Percentiles rank a stretch among this genome's conserved stretches.
Conservation (phyloP, 2,113 vertebrate species). For the Eulemur macaco region DNA sequence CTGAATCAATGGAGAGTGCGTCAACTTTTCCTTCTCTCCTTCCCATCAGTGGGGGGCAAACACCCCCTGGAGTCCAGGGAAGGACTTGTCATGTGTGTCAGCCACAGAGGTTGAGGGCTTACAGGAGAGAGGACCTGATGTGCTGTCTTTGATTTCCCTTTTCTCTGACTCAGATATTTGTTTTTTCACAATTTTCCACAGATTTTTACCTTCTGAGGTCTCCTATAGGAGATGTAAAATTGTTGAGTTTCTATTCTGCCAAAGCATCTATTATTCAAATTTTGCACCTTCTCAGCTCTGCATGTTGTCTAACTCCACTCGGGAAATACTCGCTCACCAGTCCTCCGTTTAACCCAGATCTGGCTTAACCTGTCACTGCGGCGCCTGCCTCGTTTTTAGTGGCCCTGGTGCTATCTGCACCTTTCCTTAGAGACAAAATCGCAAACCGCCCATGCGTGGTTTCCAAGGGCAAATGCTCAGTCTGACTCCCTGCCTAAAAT, state of each 20-base stretch:
- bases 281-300: not conserved
- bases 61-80: not conserved
- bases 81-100: not conserved
- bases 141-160: not conserved
- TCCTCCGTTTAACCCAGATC: not conserved
- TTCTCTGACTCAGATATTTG: not conserved
- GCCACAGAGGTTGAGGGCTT: not conserved
- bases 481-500: not conserved
- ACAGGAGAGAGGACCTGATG: too few species aligned
- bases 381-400: not conserved
- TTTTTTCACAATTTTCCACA: not conserved
- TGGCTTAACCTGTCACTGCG: too few species aligned
- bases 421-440: not conserved
- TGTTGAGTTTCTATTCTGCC: not conserved
- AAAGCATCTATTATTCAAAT: not conserved
- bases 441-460: not conserved
- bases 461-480: not conserved
- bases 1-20: not conserved
- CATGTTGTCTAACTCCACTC: not conserved
- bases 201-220: not conserved
- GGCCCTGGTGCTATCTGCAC: not conserved
- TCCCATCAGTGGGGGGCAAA: too few species aligned
- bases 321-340: not conserved
- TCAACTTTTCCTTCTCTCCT: not conserved
- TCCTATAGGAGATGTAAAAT: not conserved